Base-by-base conservation (phyloP, 2,113 vertebrate genomes). In the Tachysurus vachellii region DNA sequence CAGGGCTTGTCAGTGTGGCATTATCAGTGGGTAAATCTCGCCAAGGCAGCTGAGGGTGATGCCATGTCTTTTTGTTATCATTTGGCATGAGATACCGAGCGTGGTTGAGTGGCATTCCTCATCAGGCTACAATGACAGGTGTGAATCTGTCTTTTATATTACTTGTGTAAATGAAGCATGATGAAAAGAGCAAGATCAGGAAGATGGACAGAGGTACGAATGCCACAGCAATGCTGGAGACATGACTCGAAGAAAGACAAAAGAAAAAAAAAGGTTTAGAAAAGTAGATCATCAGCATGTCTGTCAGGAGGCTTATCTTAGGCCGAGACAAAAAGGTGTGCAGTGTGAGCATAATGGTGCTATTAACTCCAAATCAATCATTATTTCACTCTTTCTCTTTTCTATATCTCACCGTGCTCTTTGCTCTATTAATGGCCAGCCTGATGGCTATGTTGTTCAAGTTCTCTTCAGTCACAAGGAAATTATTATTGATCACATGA, bases 241-340 rank as follows among this genome's bases (percentile, higher is more conserved):
- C 88, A 90, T 88, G 85, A 88, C 92, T 93, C 91, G 91, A 91
- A 90, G 83, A 89, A 82, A 80, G 86, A 13, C 77, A 82, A 88
- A 5, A 59, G 12, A 16, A 1, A 42, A 7, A 54, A 56, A 77
- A 50, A 5, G 19, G 79, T 47, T 21, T 56, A 70, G 81, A 26
- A 36, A 66, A 28, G 5, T 3, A 47, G 85, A 88, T 91, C 92
- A 89, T 93, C 92, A 91, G 90, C 90, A 88, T 92, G 91, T 91
- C 92, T 90, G 89, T 94, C 91, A 91, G 50, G 83, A 76, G 71
- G 82, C 85, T 91, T 91, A 90, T 93, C 91, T 89, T 31, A 0
- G 71, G 21, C 54, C 0, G 31, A 93, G 91, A 91, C 90, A 90
- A 88, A 85, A 82, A 87, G 88, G 87, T 23, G 75, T 68, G 85